Conservation (phyloP, 2,888 invertebrate species). For the Hemicrepidius hirtus region DNA sequence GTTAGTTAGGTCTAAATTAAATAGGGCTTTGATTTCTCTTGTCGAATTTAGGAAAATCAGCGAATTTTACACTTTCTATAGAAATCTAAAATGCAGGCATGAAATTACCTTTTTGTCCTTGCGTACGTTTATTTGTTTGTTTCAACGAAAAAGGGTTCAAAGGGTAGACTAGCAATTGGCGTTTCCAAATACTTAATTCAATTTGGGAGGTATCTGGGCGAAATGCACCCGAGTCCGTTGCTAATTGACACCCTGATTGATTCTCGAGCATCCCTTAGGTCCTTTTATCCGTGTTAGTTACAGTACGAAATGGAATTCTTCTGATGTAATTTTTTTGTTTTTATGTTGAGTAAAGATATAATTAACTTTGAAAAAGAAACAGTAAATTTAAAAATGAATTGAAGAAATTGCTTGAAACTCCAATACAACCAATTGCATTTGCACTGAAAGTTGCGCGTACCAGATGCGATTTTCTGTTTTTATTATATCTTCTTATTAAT, state of each 20-base stretch:
- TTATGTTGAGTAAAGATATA: constrained; percentile 6
- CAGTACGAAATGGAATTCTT: constrained; percentile 5
- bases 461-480: constrained; percentile 3
- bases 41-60: neutral
- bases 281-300: constrained; percentile 55
- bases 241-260: constrained; percentile 69
- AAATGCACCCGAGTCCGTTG: constrained; percentile 59
- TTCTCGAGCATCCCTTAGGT: constrained; percentile 62
- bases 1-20: constrained; percentile 11
- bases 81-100: neutral
- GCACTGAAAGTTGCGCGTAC: neutral
- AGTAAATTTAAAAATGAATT: constrained; percentile 1
- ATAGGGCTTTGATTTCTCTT: constrained; percentile 1
- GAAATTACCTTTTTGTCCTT: neutral
- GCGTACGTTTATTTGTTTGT: constrained; percentile 18
- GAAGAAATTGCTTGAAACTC: neutral
- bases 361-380: neutral
- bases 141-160: constrained; percentile 54
- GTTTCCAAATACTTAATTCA: constrained; percentile 60
- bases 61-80: too few relatives aligned
- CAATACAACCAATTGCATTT: neutral
- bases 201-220: constrained; percentile 61
- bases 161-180: constrained; percentile 60
- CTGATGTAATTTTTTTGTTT: neutral
- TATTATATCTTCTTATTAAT: neutral